These are phyloP conservation scores for Gerris buenoi DNA, from an alignment of 1,140 invertebrate species.

Conservation along the genomic window DNA sequence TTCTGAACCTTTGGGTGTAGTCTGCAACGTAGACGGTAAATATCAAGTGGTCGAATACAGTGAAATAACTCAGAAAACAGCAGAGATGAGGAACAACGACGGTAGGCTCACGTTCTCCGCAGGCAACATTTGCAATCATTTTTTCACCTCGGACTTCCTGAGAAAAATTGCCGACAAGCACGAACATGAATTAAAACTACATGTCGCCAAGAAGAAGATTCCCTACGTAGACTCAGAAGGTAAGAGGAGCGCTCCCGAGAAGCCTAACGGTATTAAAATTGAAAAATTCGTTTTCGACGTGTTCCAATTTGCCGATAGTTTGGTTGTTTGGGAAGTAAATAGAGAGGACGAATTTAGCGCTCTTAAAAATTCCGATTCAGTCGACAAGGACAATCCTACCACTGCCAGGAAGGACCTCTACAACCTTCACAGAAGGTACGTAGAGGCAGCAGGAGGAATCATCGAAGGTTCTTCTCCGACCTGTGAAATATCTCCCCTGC, in stretches of 20 bases:
- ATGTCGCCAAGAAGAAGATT: slow-evolving; percentile 97
- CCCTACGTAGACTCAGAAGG: slow-evolving; percentile 65
- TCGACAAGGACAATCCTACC: slow-evolving; percentile 76
- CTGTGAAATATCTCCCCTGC: slow-evolving; percentile 79
- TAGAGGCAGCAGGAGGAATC: slow-evolving; percentile 65
- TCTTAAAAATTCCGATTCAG: slow-evolving; percentile 80
- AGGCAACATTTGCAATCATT: slow-evolving; percentile 98
- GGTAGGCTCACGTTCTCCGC: slow-evolving; percentile 78
- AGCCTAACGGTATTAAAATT: slow-evolving; percentile 92
- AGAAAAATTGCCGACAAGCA: slow-evolving; percentile 41
- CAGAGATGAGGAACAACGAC: slow-evolving; percentile 59
- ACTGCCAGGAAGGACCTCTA: slow-evolving; percentile 68
- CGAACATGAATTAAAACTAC: slow-evolving; percentile 65
- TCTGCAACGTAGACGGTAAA: slow-evolving; percentile 74
- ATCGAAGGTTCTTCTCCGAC: slow-evolving; percentile 44
- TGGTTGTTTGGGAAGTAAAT: slow-evolving; percentile 85
- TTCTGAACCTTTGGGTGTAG: slow-evolving; percentile 85
- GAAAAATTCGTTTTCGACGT: slow-evolving; percentile 99
- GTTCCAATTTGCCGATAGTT: slow-evolving; percentile 79
- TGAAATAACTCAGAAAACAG: slow-evolving; percentile 77
- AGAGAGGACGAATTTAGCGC: slow-evolving; percentile 92
- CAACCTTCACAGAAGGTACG: slow-evolving; percentile 65
- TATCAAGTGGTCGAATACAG: slow-evolving; percentile 96
- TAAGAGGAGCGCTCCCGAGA: slow-evolving; percentile 48
- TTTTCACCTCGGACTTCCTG: slow-evolving; percentile 81